Evolutionary conservation across 2,113 vertebrate species (phyloP), one percentile per base, ranked within the genome.

Genomic region (Anthoscopus minutus): DNA sequence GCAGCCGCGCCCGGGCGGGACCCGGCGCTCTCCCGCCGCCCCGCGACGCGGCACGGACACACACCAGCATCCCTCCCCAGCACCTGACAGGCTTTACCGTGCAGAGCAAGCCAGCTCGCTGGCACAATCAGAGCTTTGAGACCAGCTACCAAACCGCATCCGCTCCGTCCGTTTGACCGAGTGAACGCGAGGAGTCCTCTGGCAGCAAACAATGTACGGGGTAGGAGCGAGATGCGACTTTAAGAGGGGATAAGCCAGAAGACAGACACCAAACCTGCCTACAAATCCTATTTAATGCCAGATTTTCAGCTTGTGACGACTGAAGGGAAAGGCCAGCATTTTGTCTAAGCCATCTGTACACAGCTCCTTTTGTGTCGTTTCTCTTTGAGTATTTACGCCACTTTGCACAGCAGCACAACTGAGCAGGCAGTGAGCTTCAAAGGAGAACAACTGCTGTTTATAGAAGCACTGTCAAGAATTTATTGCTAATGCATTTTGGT

Each of bases 231-330:
- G 64, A 82, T 7, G 45, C 35, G 67, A 42, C 30, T 61, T 61
- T 42, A 76, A 57, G 44, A 76, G 19, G 24, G n/a, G 66, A 65
- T 79, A 87, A 91, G 35, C 61, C 85, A 90, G 19, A 81, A 86
- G 20, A 90, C 2, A 89, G 88, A 56, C 76, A 88, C 38, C 85
- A 64, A 77, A 86, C 72, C 76, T 81, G 50, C 3, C 76, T 44
- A 71, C 48, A 89, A 71, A 86, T 88, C 72, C 93, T 45, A 22
- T 92, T 88, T 96, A 94, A 94, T 73, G 85, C 81, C 79, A 89
- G 74, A 88, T 90, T 89, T 84, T 38, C 94, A 89, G 82, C 60
- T 58, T 80, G 42, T 35, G 85, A 82, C 2, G 25, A 58, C 56
- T 64, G 71, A 88, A 87, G 56, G 51, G 64, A 88, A 95, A 92